Percentiles rank a stretch among this genome's conserved stretches.
These are phyloP conservation scores for Andricus grossulariae DNA, from an alignment of 1,140 invertebrate species.

Conservation along the genomic window DNA sequence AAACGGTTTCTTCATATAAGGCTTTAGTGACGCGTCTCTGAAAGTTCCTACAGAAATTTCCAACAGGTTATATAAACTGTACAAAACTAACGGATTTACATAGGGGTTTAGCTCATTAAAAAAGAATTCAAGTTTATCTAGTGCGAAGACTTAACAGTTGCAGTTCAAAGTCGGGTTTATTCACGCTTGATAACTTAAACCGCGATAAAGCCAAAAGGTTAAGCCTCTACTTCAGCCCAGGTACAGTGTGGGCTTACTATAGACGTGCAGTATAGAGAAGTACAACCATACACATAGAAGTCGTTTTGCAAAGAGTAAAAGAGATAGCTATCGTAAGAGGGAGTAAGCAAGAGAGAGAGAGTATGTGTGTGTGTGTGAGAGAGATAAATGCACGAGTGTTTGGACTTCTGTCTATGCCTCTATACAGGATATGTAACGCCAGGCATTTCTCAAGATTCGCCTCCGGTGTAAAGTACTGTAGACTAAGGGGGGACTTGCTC, in stretches of 20 bases:
- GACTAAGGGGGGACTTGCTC: constrained; percentile 37
- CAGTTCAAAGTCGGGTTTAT: background rate
- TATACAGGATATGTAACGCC: constrained; percentile 30
- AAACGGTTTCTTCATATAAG: no score
- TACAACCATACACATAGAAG: background rate
- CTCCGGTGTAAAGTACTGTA: constrained; percentile 43
- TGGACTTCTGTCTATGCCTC: background rate
- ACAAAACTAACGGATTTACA: no score
- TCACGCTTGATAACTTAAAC: constrained; percentile 1
- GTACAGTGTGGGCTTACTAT: background rate
- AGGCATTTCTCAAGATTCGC: constrained; percentile 50
- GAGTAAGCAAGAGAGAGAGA: background rate
- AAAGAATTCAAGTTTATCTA: background rate
- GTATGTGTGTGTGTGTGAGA: background rate
- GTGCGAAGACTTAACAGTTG: background rate
- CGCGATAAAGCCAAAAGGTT: background rate
- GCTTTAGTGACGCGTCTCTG: no score
- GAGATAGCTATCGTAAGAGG: background rate
- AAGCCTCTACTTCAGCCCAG: background rate
- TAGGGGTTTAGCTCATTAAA: no score
- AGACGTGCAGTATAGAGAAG: background rate
- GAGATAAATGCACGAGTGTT: constrained; percentile 6
- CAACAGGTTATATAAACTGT: no score
- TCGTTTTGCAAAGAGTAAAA: background rate
- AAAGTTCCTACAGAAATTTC: no score